Evolutionary conservation across 2,888 invertebrate species (phyloP), one percentile per base, ranked within the genome.

Genomic region (Agrilus cyanescens): DNA sequence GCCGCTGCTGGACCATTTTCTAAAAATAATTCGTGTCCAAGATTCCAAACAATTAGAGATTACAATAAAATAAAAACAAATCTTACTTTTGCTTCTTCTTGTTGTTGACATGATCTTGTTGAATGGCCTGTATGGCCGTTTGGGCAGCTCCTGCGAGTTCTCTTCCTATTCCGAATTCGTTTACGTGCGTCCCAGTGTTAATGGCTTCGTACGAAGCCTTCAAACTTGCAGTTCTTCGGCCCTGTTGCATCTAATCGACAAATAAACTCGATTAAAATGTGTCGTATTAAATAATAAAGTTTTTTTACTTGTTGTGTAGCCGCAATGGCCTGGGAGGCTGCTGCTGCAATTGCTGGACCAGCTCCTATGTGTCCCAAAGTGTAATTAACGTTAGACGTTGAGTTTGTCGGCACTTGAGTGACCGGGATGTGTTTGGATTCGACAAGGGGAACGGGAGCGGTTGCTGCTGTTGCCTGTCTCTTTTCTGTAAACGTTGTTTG

Each of bases 201-300:
- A 85, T 83, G 0, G 93, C 94, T 65, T 95, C 95, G 62, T 91
- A 94, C 25, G 93, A 93, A 12, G 95, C 94, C 67, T 95, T 95
- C 51, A 95, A 70, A 55, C 91, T 90, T 2, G 94, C 89, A 0
- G 94, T 93, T 41, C 95, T 76, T 36, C 96, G 75, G 0, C 95
- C 95, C 56, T 93, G 91, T 58, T 88, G 88, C 88, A 94, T 90
- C 79, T 88, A 47, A 46, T 53, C 47, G 47, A 46, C 46, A 50
- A 41, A 48, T 32, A 8, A 43, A 15, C 25, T 10, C 2, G 29
- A 15, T 18, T 5, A n/a, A 6, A 18, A 34, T 31, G 8, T 14
- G 2, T 25, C 30, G n/a, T n/a, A 14, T 13, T 30, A 18, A 3
- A 38, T n/a, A 2, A 16, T 35, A 36, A 38, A 37, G 39, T 12